Percentiles rank a stretch among this genome's conserved stretches.
These are phyloP conservation scores for Protobothrops mucrosquamatus DNA, from an alignment of 2,113 vertebrate genomes.

Conservation along the genomic window DNA sequence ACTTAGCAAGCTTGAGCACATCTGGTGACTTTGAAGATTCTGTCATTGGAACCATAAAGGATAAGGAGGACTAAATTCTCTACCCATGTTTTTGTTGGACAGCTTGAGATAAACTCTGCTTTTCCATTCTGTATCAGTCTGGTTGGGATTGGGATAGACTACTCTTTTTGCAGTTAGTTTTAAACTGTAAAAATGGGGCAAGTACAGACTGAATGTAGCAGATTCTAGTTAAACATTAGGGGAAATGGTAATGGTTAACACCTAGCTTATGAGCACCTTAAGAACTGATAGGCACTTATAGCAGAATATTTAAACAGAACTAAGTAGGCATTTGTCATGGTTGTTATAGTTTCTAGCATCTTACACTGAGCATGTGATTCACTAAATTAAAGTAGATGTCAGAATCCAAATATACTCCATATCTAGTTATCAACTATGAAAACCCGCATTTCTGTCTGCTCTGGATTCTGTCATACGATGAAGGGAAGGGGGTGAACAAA, in stretches of 20 bases:
- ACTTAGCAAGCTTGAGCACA: neutral
- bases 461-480: no score
- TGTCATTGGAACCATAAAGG: neutral
- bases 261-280: neutral
- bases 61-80: neutral
- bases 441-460: no score
- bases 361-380: neutral
- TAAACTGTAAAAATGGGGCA: neutral
- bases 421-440: no score
- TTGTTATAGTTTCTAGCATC: neutral
- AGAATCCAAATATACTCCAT: no score
- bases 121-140: neutral
- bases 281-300: neutral
- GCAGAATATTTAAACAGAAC: neutral
- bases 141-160: neutral
- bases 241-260: neutral
- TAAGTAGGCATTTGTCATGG: neutral
- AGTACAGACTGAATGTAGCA: neutral
- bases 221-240: neutral
- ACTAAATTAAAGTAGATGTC: neutral
- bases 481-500: no score
- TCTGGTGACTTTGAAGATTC: neutral
- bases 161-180: neutral
- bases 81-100: neutral
- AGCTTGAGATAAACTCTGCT: neutral